Evolutionary conservation across 2,113 vertebrate genomes (phyloP).

Genomic region (Pterocles burchelli): DNA sequence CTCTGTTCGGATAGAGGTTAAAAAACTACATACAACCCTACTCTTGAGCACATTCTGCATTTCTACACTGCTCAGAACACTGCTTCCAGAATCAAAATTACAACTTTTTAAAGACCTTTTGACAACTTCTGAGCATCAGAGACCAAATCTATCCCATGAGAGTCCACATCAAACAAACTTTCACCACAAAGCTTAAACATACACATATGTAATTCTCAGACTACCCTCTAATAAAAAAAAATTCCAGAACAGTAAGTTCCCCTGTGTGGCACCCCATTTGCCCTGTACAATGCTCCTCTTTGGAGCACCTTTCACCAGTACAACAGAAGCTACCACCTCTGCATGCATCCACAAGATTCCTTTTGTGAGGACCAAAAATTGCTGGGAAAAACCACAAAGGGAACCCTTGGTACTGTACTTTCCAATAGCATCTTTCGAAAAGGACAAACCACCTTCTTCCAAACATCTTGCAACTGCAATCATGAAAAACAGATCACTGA

Average conservation of each 20-base stretch:
- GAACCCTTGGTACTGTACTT: not conserved
- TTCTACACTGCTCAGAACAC: not conserved
- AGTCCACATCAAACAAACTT: accelerated
- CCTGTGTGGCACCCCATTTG: not conserved
- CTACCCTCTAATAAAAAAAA: not conserved
- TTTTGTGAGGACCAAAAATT: not conserved
- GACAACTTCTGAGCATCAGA: not conserved
- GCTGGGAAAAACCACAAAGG: not conserved
- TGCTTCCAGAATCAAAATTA: not conserved
- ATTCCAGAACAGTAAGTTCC: not conserved
- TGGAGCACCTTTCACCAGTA: not conserved
- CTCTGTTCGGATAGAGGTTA: not conserved
- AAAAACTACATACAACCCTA: not conserved
- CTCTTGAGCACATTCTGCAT: accelerated
- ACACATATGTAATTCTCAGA: not conserved
- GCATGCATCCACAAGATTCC: accelerated
- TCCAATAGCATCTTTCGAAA: not conserved
- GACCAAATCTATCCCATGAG: not conserved
- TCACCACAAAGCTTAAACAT: not conserved
- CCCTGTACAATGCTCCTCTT: not conserved
- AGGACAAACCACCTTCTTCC: not conserved
- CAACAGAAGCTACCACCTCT: not conserved
- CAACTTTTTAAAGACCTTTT: not conserved
- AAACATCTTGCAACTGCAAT: not conserved
- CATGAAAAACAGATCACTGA: not conserved